Evolutionary conservation across 37 sponge, comb jelly and placozoan species (phyloP).

Genomic region (Bolinopsis microptera): DNA sequence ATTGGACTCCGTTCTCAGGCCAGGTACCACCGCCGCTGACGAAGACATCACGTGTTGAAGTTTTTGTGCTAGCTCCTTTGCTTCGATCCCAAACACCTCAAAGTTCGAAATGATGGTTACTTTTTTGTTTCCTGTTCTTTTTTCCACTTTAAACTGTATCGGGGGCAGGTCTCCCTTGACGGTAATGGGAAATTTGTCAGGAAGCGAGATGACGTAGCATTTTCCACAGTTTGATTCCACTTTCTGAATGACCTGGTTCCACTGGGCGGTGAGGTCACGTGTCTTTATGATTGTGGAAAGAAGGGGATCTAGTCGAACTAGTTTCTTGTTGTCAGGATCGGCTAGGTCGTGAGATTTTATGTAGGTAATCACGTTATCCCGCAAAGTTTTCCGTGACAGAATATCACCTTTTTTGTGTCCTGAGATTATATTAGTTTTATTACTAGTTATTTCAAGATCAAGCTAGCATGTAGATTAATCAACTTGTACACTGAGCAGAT

Average conservation of each 20-base stretch:
- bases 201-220: constrained; percentile 41
- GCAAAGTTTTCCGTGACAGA: not conserved
- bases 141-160: constrained; percentile 62
- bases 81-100: constrained; percentile 46
- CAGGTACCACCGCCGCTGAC: constrained; percentile 26
- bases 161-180: constrained; percentile 59
- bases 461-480: no score
- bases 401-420: constrained; percentile 48
- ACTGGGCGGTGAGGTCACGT: not conserved
- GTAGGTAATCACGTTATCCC: not conserved
- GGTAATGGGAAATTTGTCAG: constrained; percentile 30
- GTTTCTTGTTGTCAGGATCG: not conserved
- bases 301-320: not conserved
- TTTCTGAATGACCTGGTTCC: constrained; percentile 56
- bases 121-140: constrained; percentile 57
- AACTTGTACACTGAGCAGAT: no score
- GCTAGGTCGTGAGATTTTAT: not conserved
- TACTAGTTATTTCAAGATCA: no score
- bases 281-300: constrained; percentile 12
- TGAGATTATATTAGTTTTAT: no score
- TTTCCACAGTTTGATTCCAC: constrained; percentile 33
- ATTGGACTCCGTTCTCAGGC: constrained; percentile 10
- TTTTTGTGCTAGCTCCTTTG: constrained; percentile 60
- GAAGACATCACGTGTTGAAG: constrained; percentile 32
- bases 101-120: constrained; percentile 54